Conservation (phyloP, 2,113 vertebrate genomes). For the Gadus macrocephalus region DNA sequence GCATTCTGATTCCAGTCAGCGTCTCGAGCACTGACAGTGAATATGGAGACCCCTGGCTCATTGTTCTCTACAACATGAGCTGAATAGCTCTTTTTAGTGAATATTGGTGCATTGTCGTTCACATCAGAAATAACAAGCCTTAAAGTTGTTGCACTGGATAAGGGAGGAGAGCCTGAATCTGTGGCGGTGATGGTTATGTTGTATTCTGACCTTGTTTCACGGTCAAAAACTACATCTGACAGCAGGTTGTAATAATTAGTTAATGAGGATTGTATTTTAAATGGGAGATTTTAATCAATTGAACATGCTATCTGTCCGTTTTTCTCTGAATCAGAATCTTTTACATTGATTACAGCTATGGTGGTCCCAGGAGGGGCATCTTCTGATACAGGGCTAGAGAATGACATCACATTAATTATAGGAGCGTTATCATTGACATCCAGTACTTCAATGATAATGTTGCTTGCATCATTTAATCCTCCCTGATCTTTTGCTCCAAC, state of each 20-base stretch:
- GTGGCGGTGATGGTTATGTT: constrained; percentile 44
- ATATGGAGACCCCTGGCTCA: constrained; percentile 28
- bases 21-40: constrained; percentile 41
- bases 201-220: constrained; percentile 35
- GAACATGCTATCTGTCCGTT: constrained; percentile 48
- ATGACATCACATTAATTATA: constrained; percentile 54
- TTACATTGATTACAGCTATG: constrained; percentile 57
- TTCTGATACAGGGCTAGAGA: constrained; percentile 45
- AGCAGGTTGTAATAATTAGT: constrained; percentile 55
- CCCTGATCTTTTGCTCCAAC: constrained; percentile 54
- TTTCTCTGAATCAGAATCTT: constrained; percentile 53
- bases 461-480: constrained; percentile 42
- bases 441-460: constrained; percentile 51
- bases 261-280: constrained; percentile 47
- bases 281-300: constrained; percentile 19
- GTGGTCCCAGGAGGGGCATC: constrained; percentile 42
- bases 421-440: constrained; percentile 65
- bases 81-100: constrained; percentile 19
- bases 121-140: constrained; percentile 27
- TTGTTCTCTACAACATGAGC: constrained; percentile 49
- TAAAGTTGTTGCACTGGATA: constrained; percentile 28
- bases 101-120: constrained; percentile 54
- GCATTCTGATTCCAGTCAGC: constrained; percentile 47
- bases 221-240: constrained; percentile 41
- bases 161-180: constrained; percentile 51